Conservation (phyloP, 2,113 vertebrate species). For the Thomomys bottae region DNA sequence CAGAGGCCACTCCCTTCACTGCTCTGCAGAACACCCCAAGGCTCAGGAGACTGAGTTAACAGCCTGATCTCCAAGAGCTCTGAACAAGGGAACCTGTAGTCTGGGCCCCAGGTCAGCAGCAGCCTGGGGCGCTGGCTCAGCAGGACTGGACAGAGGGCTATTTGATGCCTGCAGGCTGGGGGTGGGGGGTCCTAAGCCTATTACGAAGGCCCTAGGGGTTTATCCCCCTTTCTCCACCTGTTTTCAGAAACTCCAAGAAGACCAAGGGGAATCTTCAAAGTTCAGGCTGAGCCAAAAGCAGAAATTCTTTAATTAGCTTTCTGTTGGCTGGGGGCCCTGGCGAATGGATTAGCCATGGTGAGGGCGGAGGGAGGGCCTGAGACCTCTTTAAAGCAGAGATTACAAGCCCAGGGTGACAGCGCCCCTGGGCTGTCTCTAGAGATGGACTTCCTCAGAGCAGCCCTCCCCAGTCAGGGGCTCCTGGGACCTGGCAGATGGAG, state of each 20-base stretch:
- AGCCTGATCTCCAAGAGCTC: background rate
- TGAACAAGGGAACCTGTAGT: accelerated
- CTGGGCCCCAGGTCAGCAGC: background rate
- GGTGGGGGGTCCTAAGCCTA: conserved; percentile 12
- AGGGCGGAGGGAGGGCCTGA: background rate
- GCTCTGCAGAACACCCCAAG: background rate
- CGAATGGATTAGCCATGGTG: conserved; percentile 58
- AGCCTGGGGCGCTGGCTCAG: background rate
- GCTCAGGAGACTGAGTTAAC: too few species aligned
- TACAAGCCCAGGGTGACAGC: conserved; percentile 39
- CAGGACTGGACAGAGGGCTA: background rate
- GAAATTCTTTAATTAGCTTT: conserved; percentile 78
- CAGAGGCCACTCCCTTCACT: too few species aligned
- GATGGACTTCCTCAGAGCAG: background rate
- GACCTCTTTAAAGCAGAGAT: conserved; percentile 54
- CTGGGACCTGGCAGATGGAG: conserved; percentile 48
- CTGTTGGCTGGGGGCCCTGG: conserved; percentile 64
- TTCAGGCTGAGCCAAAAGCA: conserved; percentile 68
- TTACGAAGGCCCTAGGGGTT: background rate
- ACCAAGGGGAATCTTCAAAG: conserved; percentile 69
- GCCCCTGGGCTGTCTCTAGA: background rate
- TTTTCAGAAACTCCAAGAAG: conserved; percentile 64
- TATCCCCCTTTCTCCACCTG: conserved; percentile 53
- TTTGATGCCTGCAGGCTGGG: background rate
- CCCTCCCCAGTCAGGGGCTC: background rate